A percentile compares a stretch with the other conserved stretches of the same genome.
phyloP scores from a whole-genome alignment of 1,140 invertebrate species.

The Drosophila athabasca region DNA sequence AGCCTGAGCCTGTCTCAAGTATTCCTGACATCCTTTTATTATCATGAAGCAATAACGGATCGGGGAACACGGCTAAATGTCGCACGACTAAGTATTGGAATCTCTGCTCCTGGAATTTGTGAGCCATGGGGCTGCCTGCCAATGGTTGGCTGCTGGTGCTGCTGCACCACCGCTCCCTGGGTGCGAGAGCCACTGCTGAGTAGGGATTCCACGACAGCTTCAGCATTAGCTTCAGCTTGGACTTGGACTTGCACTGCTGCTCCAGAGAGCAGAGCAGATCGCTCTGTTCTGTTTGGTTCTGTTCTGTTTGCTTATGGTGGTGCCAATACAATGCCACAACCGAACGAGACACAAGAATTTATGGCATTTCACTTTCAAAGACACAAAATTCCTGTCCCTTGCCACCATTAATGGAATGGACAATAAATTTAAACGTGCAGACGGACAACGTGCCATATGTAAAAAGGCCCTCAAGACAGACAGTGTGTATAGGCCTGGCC shows the following conservation, averaged over 20 bases:
- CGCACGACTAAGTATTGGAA: slow-evolving; percentile 65
- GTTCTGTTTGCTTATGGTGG: slow-evolving; percentile 49
- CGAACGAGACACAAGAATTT: slow-evolving; percentile 78
- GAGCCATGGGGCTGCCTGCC: slow-evolving; percentile 27
- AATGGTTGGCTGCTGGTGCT: too few relatives aligned
- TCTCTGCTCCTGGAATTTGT: slow-evolving; percentile 71
- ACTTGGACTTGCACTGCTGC: background rate
- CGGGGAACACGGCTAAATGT: slow-evolving; percentile 55
- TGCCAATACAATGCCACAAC: slow-evolving; percentile 73
- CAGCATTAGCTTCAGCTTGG: background rate
- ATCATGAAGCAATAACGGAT: slow-evolving; percentile 66
- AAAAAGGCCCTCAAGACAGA: slow-evolving; percentile 43
- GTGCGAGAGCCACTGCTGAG: slow-evolving; percentile 5
- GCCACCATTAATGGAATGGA: slow-evolving; percentile 81
- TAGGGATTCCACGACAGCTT: slow-evolving; percentile 40
- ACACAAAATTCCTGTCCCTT: slow-evolving; percentile 78
- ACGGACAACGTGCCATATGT: slow-evolving; percentile 78
- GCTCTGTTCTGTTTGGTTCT: slow-evolving; percentile 27
- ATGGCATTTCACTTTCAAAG: slow-evolving; percentile 82
- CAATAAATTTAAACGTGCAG: slow-evolving; percentile 81
- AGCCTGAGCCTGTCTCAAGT: slow-evolving; percentile 45
- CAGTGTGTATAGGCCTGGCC: slow-evolving; percentile 2
- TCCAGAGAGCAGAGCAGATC: slow-evolving; percentile 39
- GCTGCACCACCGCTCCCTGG: background rate
- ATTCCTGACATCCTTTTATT: slow-evolving; percentile 72